Evolutionary conservation across 2,888 invertebrate species (phyloP).

Genomic region (Polydrusus cervinus): DNA sequence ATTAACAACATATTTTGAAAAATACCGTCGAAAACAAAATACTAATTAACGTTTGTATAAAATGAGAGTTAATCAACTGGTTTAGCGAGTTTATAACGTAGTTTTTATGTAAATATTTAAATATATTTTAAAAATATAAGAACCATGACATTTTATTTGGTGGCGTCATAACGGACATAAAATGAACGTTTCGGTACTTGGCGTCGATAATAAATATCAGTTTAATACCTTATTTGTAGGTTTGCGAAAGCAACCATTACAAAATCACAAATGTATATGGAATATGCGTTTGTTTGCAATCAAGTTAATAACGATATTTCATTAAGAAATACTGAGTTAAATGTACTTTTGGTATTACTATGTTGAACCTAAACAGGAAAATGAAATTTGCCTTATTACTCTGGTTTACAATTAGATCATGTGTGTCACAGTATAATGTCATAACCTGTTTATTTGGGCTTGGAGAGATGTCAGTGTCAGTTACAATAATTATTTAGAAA

Average conservation of each 20-base stretch:
- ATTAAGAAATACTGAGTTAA: too few relatives aligned
- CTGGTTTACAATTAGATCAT: too few relatives aligned
- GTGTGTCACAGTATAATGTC: too few relatives aligned
- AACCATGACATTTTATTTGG: constrained; percentile 14
- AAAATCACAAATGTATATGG: background rate
- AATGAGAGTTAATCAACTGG: background rate
- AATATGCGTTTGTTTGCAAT: background rate
- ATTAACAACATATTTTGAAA: background rate
- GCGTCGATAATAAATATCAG: background rate
- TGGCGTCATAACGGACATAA: constrained; percentile 19
- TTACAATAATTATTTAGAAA: too few relatives aligned
- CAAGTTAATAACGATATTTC: too few relatives aligned
- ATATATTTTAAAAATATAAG: background rate
- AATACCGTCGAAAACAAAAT: background rate
- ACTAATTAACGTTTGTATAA: background rate
- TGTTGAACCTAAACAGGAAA: too few relatives aligned
- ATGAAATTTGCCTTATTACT: too few relatives aligned
- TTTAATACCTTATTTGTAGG: constrained; percentile 2
- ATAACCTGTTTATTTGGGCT: too few relatives aligned
- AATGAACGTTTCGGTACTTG: constrained; percentile 8
- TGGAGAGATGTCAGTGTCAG: too few relatives aligned
- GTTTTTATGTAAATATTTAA: constrained; percentile 24
- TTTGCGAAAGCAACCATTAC: background rate
- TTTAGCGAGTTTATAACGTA: constrained; percentile 8
- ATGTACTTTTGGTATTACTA: too few relatives aligned